These are phyloP conservation scores for Drosophila robusta DNA, from an alignment of 2,888 invertebrate genomes.

Conservation along the genomic window DNA sequence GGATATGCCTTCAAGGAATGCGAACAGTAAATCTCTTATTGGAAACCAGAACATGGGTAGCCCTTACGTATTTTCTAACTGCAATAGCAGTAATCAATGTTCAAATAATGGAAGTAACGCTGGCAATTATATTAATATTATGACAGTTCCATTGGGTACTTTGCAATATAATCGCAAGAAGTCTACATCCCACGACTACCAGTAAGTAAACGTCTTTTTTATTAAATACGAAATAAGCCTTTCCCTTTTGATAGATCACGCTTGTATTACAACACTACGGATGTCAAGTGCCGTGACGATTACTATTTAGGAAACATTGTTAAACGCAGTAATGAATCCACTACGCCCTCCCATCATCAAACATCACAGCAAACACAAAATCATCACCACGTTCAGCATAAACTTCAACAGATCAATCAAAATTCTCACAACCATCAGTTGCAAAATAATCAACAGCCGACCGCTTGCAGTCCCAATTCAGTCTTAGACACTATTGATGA, in stretches of 20 bases:
- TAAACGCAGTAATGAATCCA: slow-evolving; percentile 53
- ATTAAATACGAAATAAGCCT: neutral
- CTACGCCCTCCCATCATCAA: slow-evolving; percentile 58
- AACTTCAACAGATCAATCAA: slow-evolving; percentile 61
- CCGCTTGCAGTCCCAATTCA: slow-evolving; percentile 52
- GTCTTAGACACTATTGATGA: slow-evolving; percentile 75
- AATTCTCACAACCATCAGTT: slow-evolving; percentile 51
- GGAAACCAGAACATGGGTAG: slow-evolving; percentile 51
- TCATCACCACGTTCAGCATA: slow-evolving; percentile 73
- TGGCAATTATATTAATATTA: slow-evolving; percentile 84
- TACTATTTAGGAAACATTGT: slow-evolving; percentile 77
- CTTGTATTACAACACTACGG: slow-evolving; percentile 83
- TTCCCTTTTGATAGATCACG: slow-evolving; percentile 75
- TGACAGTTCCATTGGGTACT: slow-evolving; percentile 83
- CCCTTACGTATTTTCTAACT: slow-evolving; percentile 50
- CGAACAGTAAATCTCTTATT: slow-evolving; percentile 53
- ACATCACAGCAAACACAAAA: slow-evolving; percentile 55
- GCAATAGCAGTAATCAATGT: slow-evolving; percentile 65
- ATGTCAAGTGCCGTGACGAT: slow-evolving; percentile 84
- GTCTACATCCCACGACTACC: slow-evolving; percentile 84
- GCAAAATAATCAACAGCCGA: slow-evolving; percentile 60
- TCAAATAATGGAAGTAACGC: slow-evolving; percentile 51
- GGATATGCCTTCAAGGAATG: slow-evolving; percentile 61
- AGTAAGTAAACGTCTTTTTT: slow-evolving; percentile 73
- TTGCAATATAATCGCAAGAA: slow-evolving; percentile 85